Base-by-base conservation (phyloP, 2,888 invertebrate species). In the Spodoptera littoralis region DNA sequence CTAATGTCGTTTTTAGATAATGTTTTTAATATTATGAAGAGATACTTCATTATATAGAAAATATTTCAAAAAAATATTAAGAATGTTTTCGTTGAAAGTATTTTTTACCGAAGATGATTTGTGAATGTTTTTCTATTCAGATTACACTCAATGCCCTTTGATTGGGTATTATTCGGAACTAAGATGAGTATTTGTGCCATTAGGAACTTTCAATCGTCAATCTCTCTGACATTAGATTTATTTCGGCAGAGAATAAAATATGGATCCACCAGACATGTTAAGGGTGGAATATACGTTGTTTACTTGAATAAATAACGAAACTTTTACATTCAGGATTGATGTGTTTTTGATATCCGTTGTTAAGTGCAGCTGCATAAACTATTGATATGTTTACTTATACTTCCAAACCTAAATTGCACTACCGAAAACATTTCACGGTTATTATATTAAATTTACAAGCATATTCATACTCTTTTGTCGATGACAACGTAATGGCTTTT, bases 401-500 rank as follows among this genome's bases (percentile, higher is more conserved):
- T 55, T 63, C 27, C 36, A 66, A 70, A 66, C 46, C 76, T 64
- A 67, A 74, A 65, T 66, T 70, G 60, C 60, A 55, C 36, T 50
- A n/a, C 27, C 44, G 49, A 62, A 65, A 54, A 73, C 53, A 74
- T 74, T 63, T 66, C 55, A 60, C 44, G 63, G 52, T 58, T 62
- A 53, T 62, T 44, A 65, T 60, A 60, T 73, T 58, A 67, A 67
- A 75, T 71, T 71, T 45, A 48, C 74, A 77, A 73, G 54, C 36
- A 43, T 70, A 76, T 70, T 76, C 65, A 70, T 71, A 70, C 63
- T 65, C 63, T 67, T 73, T 69, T 60, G 43, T 27, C 55, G 76
- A 62, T 71, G 81, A 82, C 70, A 77, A 49, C 30, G 62, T 72
- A 80, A 75, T 70, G 69, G 59, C 56, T 69, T 65, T 76, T 76